Conservation (phyloP, 2,113 vertebrate genomes). For the Hystrix cristata region DNA sequence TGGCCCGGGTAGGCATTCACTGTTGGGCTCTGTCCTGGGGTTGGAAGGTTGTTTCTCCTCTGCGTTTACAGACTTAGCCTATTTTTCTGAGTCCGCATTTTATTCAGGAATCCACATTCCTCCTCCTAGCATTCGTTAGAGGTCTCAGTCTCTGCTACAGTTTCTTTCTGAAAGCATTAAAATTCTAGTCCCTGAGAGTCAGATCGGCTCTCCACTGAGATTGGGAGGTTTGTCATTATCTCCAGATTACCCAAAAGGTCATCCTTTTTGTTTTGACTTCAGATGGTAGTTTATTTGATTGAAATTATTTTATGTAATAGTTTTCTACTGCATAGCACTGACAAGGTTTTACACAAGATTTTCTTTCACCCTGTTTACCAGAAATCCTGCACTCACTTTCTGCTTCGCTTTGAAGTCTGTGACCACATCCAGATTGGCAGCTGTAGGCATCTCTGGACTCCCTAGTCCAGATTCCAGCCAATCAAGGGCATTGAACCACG, state of each 20-base stretch:
- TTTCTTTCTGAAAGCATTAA: background rate
- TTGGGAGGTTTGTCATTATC: accelerated
- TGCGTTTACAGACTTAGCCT: background rate
- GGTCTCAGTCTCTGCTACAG: background rate
- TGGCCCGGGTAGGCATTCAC: accelerated
- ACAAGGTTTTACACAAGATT: background rate
- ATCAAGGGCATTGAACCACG: background rate
- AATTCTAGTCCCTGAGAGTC: background rate
- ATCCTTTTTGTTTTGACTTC: background rate
- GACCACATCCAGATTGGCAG: background rate
- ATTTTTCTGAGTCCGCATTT: background rate
- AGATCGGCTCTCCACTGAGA: background rate
- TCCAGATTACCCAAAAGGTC: background rate
- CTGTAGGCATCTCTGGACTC: too few relatives aligned
- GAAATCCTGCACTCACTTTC: background rate
- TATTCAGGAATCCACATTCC: background rate
- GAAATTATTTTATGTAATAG: background rate
- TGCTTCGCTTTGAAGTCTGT: background rate
- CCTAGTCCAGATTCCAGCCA: background rate
- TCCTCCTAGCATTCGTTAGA: background rate
- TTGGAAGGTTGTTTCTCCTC: background rate
- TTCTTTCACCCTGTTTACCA: background rate
- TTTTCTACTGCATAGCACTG: background rate
- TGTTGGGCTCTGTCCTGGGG: background rate
- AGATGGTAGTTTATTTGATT: background rate